Percentiles rank a stretch among this genome's conserved stretches.
Conservation (phyloP, 2,888 invertebrate species). For the Stegophylla sp. region DNA sequence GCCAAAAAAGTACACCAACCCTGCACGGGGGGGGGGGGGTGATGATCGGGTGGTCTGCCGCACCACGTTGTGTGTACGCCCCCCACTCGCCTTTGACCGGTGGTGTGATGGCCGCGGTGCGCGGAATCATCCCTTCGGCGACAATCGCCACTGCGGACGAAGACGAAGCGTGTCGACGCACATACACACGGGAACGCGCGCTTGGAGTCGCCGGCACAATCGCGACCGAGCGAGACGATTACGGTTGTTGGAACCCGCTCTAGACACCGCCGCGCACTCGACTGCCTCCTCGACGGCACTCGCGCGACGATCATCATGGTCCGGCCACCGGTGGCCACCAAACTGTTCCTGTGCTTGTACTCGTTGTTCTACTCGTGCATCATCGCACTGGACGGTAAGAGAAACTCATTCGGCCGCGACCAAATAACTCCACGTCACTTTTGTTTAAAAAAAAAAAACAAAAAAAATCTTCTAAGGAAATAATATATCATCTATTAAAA, state of each 20-base stretch:
- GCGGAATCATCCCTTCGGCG: not conserved
- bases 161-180: constrained; percentile 15
- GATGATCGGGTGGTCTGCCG: too few relatives aligned
- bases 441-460: too few relatives aligned
- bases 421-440: too few relatives aligned
- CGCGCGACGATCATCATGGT: constrained; percentile 2
- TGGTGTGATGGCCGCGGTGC: too few relatives aligned
- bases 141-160: constrained; percentile 30
- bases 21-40: too few relatives aligned
- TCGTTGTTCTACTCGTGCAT: not conserved
- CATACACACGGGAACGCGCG: not conserved
- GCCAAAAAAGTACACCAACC: too few relatives aligned
- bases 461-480: too few relatives aligned
- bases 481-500: too few relatives aligned
- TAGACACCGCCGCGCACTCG: not conserved
- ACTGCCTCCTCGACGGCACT: not conserved
- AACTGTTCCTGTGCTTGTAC: constrained; percentile 3
- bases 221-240: not conserved
- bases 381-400: constrained; percentile 33
- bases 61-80: too few relatives aligned
- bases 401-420: too few relatives aligned
- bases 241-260: not conserved
- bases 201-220: too few relatives aligned
- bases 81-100: too few relatives aligned
- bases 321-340: constrained; percentile 7